Percentiles rank a stretch among this genome's conserved stretches.
Evolutionary conservation across 2,113 vertebrate genomes (phyloP).

Genomic region (Microtus montanus): DNA sequence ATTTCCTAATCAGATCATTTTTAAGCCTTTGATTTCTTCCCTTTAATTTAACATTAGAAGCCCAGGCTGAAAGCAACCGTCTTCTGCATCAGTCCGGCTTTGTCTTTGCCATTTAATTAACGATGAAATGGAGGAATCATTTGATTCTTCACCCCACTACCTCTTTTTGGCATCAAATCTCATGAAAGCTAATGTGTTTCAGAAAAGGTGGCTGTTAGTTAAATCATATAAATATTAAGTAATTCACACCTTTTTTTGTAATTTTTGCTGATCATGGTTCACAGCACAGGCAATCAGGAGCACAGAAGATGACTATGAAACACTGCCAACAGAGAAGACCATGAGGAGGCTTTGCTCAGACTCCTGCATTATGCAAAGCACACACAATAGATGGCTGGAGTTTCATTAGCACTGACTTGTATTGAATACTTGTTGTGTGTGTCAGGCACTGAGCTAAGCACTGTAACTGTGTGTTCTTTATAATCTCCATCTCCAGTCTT

Average conservation of each 20-base stretch:
- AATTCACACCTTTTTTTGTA: slow-evolving; percentile 19
- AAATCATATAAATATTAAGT: slow-evolving; percentile 68
- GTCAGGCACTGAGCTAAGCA: not conserved
- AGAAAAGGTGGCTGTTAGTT: slow-evolving; percentile 41
- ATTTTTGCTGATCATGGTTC: slow-evolving; percentile 10
- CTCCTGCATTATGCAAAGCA: not conserved
- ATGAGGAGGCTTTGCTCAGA: not conserved
- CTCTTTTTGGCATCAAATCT: slow-evolving; percentile 65
- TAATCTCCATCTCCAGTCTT: not conserved
- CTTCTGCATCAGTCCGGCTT: slow-evolving; percentile 12
- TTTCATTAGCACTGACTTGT: not conserved
- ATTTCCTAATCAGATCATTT: slow-evolving; percentile 34
- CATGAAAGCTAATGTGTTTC: slow-evolving; percentile 51
- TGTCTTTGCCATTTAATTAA: slow-evolving; percentile 76
- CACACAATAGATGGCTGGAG: not conserved
- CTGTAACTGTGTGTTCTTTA: not conserved
- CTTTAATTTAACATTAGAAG: slow-evolving; percentile 33
- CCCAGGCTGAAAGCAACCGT: not conserved
- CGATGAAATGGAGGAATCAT: slow-evolving; percentile 55
- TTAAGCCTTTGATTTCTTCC: slow-evolving; percentile 34
- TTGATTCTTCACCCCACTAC: slow-evolving; percentile 36
- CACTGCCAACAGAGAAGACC: not conserved
- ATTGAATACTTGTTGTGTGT: not conserved
- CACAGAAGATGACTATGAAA: not conserved
- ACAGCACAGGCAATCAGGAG: not conserved